Evolutionary conservation across 2,888 invertebrate genomes (phyloP).

Genomic region (Matsumyia berberina): DNA sequence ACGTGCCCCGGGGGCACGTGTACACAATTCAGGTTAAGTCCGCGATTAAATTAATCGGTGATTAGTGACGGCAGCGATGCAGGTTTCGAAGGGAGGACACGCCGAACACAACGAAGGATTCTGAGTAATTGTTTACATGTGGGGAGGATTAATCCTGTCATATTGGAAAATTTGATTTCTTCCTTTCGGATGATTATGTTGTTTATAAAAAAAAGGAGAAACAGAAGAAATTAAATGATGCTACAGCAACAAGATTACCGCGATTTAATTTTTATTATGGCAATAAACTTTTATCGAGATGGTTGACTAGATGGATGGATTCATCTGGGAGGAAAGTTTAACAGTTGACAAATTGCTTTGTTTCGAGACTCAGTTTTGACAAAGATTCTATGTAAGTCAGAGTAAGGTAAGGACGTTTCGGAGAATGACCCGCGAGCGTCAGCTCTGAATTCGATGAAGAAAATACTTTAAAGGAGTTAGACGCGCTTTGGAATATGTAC

Average conservation of each 20-base stretch:
- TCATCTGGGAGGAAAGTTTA: too few relatives aligned
- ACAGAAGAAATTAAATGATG: constrained; percentile 37
- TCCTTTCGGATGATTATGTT: constrained; percentile 45
- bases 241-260: constrained; percentile 65
- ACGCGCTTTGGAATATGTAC: too few relatives aligned
- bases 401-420: too few relatives aligned
- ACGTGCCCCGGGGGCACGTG: constrained; percentile 80
- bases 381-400: too few relatives aligned
- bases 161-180: constrained; percentile 74
- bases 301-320: neutral
- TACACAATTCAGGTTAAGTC: constrained; percentile 83
- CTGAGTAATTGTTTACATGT: constrained; percentile 68
- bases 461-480: too few relatives aligned
- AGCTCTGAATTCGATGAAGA: too few relatives aligned
- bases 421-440: too few relatives aligned
- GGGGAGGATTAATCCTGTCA: constrained; percentile 75
- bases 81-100: constrained; percentile 29
- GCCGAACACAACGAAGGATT: neutral
- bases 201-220: constrained; percentile 32
- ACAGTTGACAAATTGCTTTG: too few relatives aligned
- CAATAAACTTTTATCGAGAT: neutral
- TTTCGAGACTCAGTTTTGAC: too few relatives aligned
- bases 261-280: constrained; percentile 18
- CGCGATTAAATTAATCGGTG: constrained; percentile 84
- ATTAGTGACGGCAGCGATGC: constrained; percentile 81